phyloP scores from a whole-genome alignment of 2,797 vertebrate species.

The Hemitrygon akajei region DNA sequence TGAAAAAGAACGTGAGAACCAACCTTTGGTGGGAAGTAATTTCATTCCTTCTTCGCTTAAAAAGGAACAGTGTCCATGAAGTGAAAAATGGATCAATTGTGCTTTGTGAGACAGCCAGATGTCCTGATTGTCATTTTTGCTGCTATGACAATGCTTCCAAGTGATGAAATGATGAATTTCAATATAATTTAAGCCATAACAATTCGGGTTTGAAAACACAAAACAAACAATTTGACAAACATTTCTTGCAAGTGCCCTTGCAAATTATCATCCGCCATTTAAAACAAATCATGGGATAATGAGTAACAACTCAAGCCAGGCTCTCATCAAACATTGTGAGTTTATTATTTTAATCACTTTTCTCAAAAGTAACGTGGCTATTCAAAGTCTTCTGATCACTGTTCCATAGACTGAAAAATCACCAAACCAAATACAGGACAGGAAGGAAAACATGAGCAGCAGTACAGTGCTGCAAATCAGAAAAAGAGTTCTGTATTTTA shows the following conservation, averaged over 20 bases:
- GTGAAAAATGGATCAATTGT: background rate
- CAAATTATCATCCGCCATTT: constrained; percentile 8
- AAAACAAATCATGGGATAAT: background rate
- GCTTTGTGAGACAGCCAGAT: background rate
- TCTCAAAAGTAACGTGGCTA: constrained; percentile 27
- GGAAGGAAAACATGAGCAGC: constrained; percentile 33
- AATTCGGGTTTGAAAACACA: background rate
- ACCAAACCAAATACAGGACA: constrained; percentile 29
- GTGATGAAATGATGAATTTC: background rate
- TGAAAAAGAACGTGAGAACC: constrained; percentile 26
- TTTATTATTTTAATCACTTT: constrained; percentile 30
- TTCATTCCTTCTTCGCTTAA: background rate
- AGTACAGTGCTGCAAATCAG: constrained; percentile 12
- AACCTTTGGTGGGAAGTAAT: background rate
- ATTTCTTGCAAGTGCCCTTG: background rate
- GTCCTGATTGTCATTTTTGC: background rate
- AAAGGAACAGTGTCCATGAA: background rate
- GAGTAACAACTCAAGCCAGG: constrained; percentile 29
- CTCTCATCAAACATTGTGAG: constrained; percentile 13
- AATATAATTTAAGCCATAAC: background rate
- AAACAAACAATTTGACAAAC: constrained; percentile 11
- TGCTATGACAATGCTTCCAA: background rate
- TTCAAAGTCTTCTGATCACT: constrained; percentile 31
- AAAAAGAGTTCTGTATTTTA: constrained; percentile 31
- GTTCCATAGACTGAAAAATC: constrained; percentile 34